These are phyloP conservation scores for Pardosa pseudoannulata DNA, from an alignment of 2,888 invertebrate species.

Conservation along the genomic window DNA sequence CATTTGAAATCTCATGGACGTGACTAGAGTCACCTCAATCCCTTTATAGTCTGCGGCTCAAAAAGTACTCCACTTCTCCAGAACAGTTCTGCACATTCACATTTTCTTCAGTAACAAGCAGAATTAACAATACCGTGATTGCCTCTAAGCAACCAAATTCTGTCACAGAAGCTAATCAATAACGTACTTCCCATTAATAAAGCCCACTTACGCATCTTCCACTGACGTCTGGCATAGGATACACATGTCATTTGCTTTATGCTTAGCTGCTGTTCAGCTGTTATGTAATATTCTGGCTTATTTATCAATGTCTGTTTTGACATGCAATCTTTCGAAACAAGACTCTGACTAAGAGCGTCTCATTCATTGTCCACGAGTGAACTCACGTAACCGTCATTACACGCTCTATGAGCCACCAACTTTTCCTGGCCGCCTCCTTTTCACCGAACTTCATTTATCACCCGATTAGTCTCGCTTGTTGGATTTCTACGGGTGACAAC, in stretches of 20 bases:
- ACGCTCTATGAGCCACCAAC: conserved; percentile 15
- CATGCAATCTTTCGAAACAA: neutral
- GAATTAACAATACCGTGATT: neutral
- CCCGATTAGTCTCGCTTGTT: conserved; percentile 55
- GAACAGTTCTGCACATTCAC: too few relatives aligned
- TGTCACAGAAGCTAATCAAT: neutral
- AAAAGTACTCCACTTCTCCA: too few relatives aligned
- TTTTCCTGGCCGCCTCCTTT: conserved; percentile 11
- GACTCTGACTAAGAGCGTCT: conserved; percentile 6
- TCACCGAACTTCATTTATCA: conserved; percentile 41
- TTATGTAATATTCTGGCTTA: conserved; percentile 9
- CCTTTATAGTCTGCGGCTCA: too few relatives aligned
- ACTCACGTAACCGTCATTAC: conserved; percentile 20
- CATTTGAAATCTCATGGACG: too few relatives aligned
- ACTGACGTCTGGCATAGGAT: neutral
- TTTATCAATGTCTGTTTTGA: conserved; percentile 7
- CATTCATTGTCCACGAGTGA: conserved; percentile 14
- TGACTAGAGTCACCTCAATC: too few relatives aligned
- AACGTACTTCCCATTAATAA: neutral
- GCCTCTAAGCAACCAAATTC: neutral
- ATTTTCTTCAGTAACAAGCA: too few relatives aligned
- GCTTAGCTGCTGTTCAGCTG: neutral
- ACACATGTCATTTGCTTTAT: conserved; percentile 10
- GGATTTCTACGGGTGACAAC: conserved; percentile 30
- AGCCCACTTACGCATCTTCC: neutral